phyloP scores from a whole-genome alignment of 2,888 invertebrate genomes.

The Thymelicus sylvestris region DNA sequence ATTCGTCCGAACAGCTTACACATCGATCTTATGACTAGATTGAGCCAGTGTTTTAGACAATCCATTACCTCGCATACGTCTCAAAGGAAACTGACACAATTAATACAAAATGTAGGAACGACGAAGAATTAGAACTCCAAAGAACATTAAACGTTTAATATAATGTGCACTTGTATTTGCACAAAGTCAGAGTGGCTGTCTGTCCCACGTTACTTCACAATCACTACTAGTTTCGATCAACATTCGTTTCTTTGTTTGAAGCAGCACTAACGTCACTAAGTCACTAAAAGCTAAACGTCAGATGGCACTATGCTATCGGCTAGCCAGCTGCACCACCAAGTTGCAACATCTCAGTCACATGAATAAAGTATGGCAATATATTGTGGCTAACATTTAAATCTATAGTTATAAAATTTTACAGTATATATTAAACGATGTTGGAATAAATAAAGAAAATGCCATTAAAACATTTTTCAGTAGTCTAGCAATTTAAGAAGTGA shows the following conservation, averaged over 20 bases:
- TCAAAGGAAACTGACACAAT: conserved; percentile 76
- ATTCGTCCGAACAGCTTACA: conserved; percentile 75
- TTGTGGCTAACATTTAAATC: conserved; percentile 41
- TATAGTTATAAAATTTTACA: conserved; percentile 27
- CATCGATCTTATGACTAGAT: conserved; percentile 85
- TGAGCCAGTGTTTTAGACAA: conserved; percentile 79
- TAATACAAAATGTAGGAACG: conserved; percentile 80
- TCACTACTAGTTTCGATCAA: conserved; percentile 76
- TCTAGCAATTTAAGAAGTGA: conserved; percentile 15
- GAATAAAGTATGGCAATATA: conserved; percentile 41
- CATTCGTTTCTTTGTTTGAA: conserved; percentile 80
- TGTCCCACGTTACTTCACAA: conserved; percentile 55
- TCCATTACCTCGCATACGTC: conserved; percentile 65
- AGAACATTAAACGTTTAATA: conserved; percentile 57
- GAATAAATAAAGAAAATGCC: conserved; percentile 16
- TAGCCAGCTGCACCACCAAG: conserved; percentile 55
- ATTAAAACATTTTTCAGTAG: conserved; percentile 13
- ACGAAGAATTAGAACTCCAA: conserved; percentile 59
- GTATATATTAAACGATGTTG: conserved; percentile 5
- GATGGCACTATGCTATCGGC: conserved; percentile 80
- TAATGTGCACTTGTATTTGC: conserved; percentile 35
- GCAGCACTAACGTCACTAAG: conserved; percentile 74
- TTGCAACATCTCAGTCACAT: conserved; percentile 50
- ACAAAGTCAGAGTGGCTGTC: conserved; percentile 12
- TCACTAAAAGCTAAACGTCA: conserved; percentile 76